Base-by-base conservation (phyloP, 2,888 invertebrate genomes). In the Branchinecta sandiegonensis region DNA sequence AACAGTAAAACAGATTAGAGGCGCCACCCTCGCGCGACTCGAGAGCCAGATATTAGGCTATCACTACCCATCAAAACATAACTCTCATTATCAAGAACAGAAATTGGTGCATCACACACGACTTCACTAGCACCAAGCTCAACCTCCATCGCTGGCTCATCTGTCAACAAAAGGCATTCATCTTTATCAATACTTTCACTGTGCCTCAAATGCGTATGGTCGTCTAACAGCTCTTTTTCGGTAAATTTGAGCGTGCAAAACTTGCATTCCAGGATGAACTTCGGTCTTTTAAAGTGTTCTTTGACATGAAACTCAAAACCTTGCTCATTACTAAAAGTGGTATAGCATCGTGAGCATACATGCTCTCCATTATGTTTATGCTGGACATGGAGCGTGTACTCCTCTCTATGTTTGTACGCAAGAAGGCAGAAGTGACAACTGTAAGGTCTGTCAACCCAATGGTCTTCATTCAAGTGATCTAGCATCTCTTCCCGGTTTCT, bases 371-470 rank as follows among this genome's bases (percentile, higher is more conserved):
- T n/a, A 56, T 56, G 63, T 10, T 56, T 56, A 10, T 17, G 63
- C 8, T 10, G n/a, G 63, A 56, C 63, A 56, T 56, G 63, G 9
- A 56, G 63, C 10, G 63, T 56, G 10, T 56, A 56, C 23, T 56
- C 47, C 64, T 67, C 46, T 14, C 46, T 23, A n/a, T 68, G 17
- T 37, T 37, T n/a, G 68, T 65, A 9, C 23, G 65, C 65, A 23
- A 46, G 65, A 14, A 37, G 46, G 47, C 68, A n/a, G 14, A 37
- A 13, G 47, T 66, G 67, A 66, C 23, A 67, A 68, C 47, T 46
- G 47, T 46, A 65, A 69, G 69, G 50, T 63, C 17, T 65, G 65
- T 47, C 50, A 23, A 56, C 63, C 63, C 63, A 56, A 56, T 56
- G 63, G 11, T 56, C 63, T 56, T 56, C 63, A 56, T 56, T 56